Conservation (phyloP, 2,797 vertebrate genomes). For the Darevskia mixta region DNA sequence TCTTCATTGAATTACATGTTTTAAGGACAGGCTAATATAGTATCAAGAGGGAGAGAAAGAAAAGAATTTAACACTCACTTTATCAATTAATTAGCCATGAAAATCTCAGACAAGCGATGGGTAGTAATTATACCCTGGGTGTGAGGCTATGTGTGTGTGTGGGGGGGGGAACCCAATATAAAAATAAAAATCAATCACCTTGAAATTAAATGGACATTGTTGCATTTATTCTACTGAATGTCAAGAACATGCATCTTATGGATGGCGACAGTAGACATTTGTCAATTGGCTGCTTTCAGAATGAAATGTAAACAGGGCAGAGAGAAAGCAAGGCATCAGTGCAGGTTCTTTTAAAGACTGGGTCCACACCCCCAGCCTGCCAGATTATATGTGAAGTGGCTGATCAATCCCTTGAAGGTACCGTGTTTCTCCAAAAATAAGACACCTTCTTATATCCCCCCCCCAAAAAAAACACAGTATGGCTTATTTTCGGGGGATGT, state of each 20-base stretch:
- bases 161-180: not conserved
- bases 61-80: slow-evolving; percentile 69
- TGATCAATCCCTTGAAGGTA: not conserved
- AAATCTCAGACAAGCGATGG: slow-evolving; percentile 76
- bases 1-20: slow-evolving; percentile 78
- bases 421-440: too few relatives aligned
- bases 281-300: not conserved
- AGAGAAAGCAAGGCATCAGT: not conserved
- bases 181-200: slow-evolving; percentile 81
- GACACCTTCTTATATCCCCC: too few relatives aligned
- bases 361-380: not conserved
- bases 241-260: slow-evolving; percentile 18
- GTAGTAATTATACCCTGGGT: slow-evolving; percentile 73
- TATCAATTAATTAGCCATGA: slow-evolving; percentile 85
- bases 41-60: slow-evolving; percentile 52
- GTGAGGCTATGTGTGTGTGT: slow-evolving; percentile 69
- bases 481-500: too few relatives aligned
- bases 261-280: slow-evolving; percentile 13
- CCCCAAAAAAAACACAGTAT: too few relatives aligned
- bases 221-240: slow-evolving; percentile 65
- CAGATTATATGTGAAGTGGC: not conserved
- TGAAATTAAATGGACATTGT: slow-evolving; percentile 76
- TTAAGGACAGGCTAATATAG: slow-evolving; percentile 80
- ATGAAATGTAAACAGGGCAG: not conserved
- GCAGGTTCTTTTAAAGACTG: not conserved